phyloP scores from a whole-genome alignment of 2,113 vertebrate genomes.

The Halichoeres trimaculatus region DNA sequence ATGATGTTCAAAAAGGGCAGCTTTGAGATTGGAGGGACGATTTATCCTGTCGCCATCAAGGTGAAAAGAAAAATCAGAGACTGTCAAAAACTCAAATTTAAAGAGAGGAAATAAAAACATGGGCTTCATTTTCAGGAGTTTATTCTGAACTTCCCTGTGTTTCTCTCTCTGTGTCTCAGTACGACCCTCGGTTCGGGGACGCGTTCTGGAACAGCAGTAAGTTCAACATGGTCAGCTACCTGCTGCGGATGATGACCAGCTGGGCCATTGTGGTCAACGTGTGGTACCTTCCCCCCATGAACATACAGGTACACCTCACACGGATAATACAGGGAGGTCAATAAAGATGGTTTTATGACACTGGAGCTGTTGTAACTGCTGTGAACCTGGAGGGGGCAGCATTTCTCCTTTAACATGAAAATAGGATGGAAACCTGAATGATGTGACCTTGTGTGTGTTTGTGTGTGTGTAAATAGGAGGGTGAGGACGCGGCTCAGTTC shows the following conservation, averaged over 20 bases:
- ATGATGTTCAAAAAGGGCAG: constrained; percentile 99
- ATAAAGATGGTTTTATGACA: too few relatives aligned
- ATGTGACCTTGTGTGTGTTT: neutral
- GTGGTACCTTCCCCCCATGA: constrained; percentile 96
- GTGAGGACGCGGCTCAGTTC: constrained; percentile 92
- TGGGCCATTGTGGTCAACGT: constrained; percentile 97
- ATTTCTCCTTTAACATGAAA: too few relatives aligned
- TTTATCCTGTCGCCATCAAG: constrained; percentile 96
- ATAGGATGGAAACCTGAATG: too few relatives aligned
- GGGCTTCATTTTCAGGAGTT: too few relatives aligned
- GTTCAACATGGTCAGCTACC: constrained; percentile 92
- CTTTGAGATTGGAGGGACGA: constrained; percentile 95
- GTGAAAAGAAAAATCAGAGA: constrained; percentile 68
- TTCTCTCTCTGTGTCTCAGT: constrained; percentile 84
- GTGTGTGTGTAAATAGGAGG: constrained; percentile 80
- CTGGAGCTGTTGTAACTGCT: too few relatives aligned
- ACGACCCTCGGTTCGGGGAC: constrained; percentile 95
- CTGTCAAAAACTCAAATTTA: too few relatives aligned
- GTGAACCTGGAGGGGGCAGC: too few relatives aligned
- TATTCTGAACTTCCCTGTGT: too few relatives aligned
- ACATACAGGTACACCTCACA: constrained; percentile 82
- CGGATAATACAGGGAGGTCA: too few relatives aligned
- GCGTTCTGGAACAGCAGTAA: constrained; percentile 98
- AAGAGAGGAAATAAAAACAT: too few relatives aligned
- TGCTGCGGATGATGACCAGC: constrained; percentile 95